Conservation (phyloP, 2,888 invertebrate species). For the Papilio demoleus region DNA sequence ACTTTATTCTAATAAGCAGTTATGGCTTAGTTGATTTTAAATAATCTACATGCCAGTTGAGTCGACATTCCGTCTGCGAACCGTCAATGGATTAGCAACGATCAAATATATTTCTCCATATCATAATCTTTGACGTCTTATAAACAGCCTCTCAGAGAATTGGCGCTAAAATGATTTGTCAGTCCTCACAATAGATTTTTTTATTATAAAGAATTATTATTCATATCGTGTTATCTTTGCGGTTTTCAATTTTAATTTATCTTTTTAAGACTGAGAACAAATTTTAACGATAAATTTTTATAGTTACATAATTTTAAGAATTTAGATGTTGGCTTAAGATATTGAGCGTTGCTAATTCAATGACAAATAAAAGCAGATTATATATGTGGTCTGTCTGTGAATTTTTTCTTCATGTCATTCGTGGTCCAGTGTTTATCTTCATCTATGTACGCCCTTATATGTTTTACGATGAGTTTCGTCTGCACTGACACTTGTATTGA, state of each 20-base stretch:
- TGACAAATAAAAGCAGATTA: constrained; percentile 23
- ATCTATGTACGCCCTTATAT: neutral
- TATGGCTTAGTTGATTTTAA: constrained; percentile 52
- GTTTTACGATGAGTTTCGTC: neutral
- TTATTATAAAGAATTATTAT: no score
- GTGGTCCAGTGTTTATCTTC: constrained; percentile 50
- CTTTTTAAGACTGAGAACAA: no score
- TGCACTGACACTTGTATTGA: no score
- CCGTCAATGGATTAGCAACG: constrained; percentile 40
- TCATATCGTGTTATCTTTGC: no score
- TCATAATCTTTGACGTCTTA: neutral
- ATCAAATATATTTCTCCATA: neutral
- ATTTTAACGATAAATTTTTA: no score
- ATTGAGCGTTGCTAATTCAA: constrained; percentile 31
- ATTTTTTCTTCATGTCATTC: constrained; percentile 63
- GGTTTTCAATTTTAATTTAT: no score
- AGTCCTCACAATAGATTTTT: neutral
- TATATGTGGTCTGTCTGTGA: constrained; percentile 58
- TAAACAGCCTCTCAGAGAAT: neutral
- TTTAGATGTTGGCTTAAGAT: neutral
- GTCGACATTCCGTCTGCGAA: constrained; percentile 48
- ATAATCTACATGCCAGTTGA: constrained; percentile 51
- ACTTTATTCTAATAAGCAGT: constrained; percentile 53
- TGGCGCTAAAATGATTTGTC: neutral
- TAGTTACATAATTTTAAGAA: no score